Conservation (phyloP, 2,113 vertebrate genomes). For the Colinus virginianus region DNA sequence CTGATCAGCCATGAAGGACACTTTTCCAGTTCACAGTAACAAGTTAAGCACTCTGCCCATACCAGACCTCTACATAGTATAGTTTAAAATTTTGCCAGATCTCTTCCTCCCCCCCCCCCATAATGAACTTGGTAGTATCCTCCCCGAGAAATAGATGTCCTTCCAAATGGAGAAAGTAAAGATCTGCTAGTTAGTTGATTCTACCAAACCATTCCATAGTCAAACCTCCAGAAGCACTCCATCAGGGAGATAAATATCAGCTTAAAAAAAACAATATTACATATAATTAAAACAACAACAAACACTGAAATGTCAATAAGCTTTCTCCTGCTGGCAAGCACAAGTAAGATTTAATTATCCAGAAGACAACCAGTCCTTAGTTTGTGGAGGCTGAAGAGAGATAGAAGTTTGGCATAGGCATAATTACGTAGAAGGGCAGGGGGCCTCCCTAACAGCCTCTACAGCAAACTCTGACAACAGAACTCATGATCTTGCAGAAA, state of each 20-base stretch:
- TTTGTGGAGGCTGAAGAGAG: background rate
- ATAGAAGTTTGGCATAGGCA: background rate
- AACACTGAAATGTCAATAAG: background rate
- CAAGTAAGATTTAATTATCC: background rate
- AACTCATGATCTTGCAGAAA: background rate
- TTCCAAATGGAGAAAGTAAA: background rate
- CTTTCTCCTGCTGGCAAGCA: background rate
- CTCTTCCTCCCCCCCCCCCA: background rate
- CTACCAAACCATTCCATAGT: background rate
- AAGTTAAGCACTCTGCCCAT: background rate
- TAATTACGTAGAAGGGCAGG: background rate
- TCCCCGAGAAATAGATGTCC: background rate
- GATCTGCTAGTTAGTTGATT: background rate
- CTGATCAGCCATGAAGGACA: constrained; percentile 1
- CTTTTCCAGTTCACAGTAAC: background rate
- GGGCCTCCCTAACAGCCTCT: background rate
- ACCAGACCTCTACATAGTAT: background rate
- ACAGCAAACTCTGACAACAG: background rate
- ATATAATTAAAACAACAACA: background rate
- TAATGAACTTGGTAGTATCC: background rate
- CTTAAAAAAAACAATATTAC: background rate
- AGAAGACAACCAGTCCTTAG: background rate
- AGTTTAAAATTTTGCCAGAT: background rate
- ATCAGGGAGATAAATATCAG: background rate
- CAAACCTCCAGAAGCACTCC: background rate